Percentiles rank a stretch among this genome's conserved stretches.
phyloP scores from a whole-genome alignment of 1,140 invertebrate genomes.

The Cephus cinctus region DNA sequence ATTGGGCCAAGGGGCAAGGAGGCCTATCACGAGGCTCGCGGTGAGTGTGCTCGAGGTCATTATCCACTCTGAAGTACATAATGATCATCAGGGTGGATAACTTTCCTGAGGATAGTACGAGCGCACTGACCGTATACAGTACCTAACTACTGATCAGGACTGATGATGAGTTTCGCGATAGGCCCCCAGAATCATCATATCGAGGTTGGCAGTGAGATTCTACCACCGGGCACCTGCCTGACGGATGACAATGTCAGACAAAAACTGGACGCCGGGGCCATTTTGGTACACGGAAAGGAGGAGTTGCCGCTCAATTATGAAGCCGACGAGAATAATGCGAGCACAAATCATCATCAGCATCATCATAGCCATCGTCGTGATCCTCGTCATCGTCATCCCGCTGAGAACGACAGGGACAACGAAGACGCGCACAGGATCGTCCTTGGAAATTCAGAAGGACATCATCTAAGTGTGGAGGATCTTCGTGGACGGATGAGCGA shows the following conservation, averaged over 20 bases:
- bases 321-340: conserved; percentile 14
- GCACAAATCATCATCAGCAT: conserved; percentile 3
- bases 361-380: neutral
- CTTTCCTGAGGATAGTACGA: too few species aligned
- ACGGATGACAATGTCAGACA: conserved; percentile 49
- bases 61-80: too few species aligned
- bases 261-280: conserved; percentile 49
- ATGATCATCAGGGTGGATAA: too few species aligned
- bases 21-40: conserved; percentile 45
- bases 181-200: conserved; percentile 42
- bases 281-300: conserved; percentile 66
- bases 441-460: too few species aligned
- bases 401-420: conserved; percentile 18
- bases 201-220: conserved; percentile 52
- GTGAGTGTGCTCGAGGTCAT: conserved; percentile 43
- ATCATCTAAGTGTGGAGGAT: conserved; percentile 18
- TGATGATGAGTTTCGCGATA: conserved; percentile 34
- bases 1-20: conserved; percentile 33
- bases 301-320: conserved; percentile 60
- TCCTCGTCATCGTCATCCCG: conserved; percentile 9
- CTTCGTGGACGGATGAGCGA: neutral
- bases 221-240: conserved; percentile 34
- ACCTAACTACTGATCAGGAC: too few species aligned
- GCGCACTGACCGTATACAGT: too few species aligned
- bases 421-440: conserved; percentile 27